Evolutionary conservation across 2,113 vertebrate genomes (phyloP).

Genomic region (Boulengerochromis microlepis): DNA sequence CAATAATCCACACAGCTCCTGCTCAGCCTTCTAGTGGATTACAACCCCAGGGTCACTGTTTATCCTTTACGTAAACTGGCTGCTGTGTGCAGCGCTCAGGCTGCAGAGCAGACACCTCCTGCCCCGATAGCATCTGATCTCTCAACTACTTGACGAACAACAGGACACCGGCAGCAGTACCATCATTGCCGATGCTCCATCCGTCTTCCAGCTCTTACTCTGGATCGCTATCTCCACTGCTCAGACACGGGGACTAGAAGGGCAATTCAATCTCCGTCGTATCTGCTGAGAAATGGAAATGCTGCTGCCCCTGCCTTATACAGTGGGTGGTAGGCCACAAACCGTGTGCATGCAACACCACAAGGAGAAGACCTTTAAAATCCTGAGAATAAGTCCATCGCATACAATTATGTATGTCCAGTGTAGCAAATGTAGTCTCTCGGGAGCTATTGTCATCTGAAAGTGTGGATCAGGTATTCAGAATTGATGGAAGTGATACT

Average conservation of each 20-base stretch:
- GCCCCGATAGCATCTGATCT: constrained; percentile 68
- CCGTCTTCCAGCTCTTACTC: constrained; percentile 50
- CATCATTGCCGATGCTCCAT: constrained; percentile 38
- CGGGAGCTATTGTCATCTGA: background rate
- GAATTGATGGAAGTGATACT: background rate
- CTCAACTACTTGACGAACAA: constrained; percentile 61
- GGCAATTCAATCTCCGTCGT: constrained; percentile 54
- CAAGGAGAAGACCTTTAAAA: background rate
- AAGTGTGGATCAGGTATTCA: background rate
- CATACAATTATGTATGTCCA: background rate
- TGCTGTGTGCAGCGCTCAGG: constrained; percentile 9
- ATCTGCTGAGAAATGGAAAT: constrained; percentile 47
- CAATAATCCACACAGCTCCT: constrained; percentile 65
- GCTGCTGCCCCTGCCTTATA: background rate
- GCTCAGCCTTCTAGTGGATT: constrained; percentile 62
- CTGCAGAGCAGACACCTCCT: constrained; percentile 60
- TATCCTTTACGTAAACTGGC: constrained; percentile 68
- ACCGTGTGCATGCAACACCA: background rate
- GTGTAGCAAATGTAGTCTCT: background rate
- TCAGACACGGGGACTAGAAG: constrained; percentile 44
- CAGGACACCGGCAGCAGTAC: constrained; percentile 49
- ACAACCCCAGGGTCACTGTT: constrained; percentile 59
- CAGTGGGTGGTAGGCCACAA: background rate
- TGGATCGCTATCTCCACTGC: constrained; percentile 49
- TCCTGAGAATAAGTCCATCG: background rate